Conservation (phyloP, 2,888 invertebrate genomes). For the Notodonta dromedarius region DNA sequence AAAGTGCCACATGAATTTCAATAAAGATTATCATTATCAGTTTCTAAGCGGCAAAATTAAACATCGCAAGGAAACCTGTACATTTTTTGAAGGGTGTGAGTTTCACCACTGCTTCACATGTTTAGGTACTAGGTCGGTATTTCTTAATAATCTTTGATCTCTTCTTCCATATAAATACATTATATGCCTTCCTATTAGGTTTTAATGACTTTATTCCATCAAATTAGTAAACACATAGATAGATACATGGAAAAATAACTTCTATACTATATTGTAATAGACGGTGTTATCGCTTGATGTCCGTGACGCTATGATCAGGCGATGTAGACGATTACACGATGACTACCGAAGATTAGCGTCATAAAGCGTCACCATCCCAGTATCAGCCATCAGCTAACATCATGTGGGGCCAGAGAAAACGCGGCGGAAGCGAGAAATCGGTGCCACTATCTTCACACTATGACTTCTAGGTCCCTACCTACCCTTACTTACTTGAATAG, state of each 20-base stretch:
- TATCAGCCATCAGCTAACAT: conserved; percentile 52
- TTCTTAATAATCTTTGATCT: too few species aligned
- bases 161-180: background rate
- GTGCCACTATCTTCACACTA: too few species aligned
- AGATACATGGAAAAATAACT: conserved; percentile 20
- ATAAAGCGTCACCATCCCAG: conserved; percentile 64
- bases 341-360: conserved; percentile 57
- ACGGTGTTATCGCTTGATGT: conserved; percentile 26
- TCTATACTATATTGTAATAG: conserved; percentile 22
- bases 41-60: too few species aligned
- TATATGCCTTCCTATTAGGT: conserved; percentile 18
- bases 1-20: too few species aligned
- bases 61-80: too few species aligned
- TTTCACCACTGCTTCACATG: too few species aligned
- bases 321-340: conserved; percentile 52
- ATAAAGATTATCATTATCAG: too few species aligned
- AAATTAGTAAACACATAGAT: conserved; percentile 34
- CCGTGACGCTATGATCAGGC: conserved; percentile 17
- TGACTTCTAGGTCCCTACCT: too few species aligned
- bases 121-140: too few species aligned
- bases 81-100: too few species aligned
- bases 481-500: too few species aligned
- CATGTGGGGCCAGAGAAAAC: conserved; percentile 34
- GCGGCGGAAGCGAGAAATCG: too few species aligned
- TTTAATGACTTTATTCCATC: conserved; percentile 42